phyloP scores from a whole-genome alignment of 2,888 invertebrate species.

The Polyploca ridens region DNA sequence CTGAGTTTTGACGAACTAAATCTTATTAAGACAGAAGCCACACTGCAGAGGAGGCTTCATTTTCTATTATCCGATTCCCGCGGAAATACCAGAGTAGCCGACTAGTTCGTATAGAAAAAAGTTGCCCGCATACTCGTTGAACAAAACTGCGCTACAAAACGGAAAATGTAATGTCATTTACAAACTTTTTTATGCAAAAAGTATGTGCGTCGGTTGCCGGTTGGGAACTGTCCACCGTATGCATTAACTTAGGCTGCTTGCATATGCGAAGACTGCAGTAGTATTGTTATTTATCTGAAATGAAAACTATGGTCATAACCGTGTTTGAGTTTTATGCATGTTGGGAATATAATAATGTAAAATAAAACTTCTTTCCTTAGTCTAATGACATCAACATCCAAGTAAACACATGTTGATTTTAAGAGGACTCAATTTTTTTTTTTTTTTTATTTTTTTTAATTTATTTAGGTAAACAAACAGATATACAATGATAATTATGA shows the following conservation, averaged over 20 bases:
- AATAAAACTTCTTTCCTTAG: no score
- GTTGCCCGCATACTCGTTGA: slow-evolving; percentile 1
- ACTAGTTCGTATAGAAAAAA: background rate
- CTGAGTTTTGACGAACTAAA: no score
- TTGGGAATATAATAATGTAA: no score
- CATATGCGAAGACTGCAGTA: background rate
- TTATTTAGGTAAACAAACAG: no score
- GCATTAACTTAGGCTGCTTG: background rate
- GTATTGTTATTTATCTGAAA: background rate
- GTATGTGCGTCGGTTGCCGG: slow-evolving; percentile 15
- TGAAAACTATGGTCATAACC: background rate
- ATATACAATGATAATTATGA: no score
- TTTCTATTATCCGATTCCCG: background rate
- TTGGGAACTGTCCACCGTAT: slow-evolving; percentile 23
- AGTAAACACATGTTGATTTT: no score
- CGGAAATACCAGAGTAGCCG: background rate
- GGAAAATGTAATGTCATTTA: slow-evolving; percentile 1
- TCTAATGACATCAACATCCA: no score
- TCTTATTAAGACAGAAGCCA: no score
- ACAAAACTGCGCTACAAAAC: slow-evolving; percentile 1
- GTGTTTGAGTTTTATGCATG: background rate
- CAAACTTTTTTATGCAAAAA: background rate
- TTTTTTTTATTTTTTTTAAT: no score
- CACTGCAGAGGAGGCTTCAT: no score
- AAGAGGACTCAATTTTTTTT: no score